Conservation (phyloP, 2,888 invertebrate genomes). For the Drosophila kambysellisi region DNA sequence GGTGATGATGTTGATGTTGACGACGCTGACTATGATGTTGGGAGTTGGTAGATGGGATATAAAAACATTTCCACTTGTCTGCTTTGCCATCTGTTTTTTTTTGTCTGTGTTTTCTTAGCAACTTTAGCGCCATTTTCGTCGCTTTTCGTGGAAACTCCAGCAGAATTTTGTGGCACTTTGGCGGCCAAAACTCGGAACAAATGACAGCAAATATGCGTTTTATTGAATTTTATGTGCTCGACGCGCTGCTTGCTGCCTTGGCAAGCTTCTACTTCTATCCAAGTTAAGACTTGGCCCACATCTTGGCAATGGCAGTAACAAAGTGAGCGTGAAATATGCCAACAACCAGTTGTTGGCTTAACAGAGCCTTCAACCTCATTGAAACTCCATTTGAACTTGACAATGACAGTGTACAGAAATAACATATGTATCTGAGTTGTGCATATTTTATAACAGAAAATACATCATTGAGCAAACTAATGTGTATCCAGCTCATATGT, state of each 20-base stretch:
- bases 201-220: constrained; percentile 81
- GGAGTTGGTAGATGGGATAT: constrained; percentile 32
- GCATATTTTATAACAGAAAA: background rate
- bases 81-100: constrained; percentile 32
- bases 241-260: constrained; percentile 45
- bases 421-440: background rate
- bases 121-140: constrained; percentile 64
- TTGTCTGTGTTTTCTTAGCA: constrained; percentile 59
- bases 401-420: constrained; percentile 1
- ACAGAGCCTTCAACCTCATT: constrained; percentile 52
- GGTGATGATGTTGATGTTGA: constrained; percentile 33
- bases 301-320: constrained; percentile 45
- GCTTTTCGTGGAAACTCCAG: constrained; percentile 46
- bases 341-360: constrained; percentile 43
- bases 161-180: constrained; percentile 76
- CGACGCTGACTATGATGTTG: constrained; percentile 4
- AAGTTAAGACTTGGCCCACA: constrained; percentile 34
- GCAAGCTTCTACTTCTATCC: constrained; percentile 19
- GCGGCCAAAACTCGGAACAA: constrained; percentile 78
- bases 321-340: constrained; percentile 70
- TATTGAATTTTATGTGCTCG: constrained; percentile 81
- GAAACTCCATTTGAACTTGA: constrained; percentile 57
- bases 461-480: background rate
- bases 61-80: constrained; percentile 61
- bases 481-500: background rate